phyloP scores from a whole-genome alignment of 1,140 invertebrate genomes.

The Aphaenogaster floridana region DNA sequence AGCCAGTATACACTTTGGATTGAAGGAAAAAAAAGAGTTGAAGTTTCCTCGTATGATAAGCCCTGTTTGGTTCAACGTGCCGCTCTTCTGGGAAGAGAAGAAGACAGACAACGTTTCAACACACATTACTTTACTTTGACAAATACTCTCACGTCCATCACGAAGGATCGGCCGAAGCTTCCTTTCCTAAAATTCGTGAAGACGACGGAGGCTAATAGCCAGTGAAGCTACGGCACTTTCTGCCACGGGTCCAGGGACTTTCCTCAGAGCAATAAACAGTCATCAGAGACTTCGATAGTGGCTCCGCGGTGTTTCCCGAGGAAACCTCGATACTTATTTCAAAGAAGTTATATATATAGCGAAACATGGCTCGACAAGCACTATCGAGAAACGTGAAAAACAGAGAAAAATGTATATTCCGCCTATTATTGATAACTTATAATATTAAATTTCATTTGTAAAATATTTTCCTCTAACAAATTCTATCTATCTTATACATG shows the following conservation, averaged over 20 bases:
- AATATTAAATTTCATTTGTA: neutral
- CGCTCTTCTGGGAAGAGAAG: too few species aligned
- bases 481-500: neutral
- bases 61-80: slow-evolving; percentile 78
- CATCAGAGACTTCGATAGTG: slow-evolving; percentile 74
- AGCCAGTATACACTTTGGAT: neutral
- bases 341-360: neutral
- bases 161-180: slow-evolving; percentile 76
- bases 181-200: slow-evolving; percentile 68
- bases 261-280: slow-evolving; percentile 80
- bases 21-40: slow-evolving; percentile 34
- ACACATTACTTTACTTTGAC: slow-evolving; percentile 81
- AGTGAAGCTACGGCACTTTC: slow-evolving; percentile 76
- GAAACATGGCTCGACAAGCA: neutral
- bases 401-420: neutral
- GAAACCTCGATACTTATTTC: slow-evolving; percentile 40
- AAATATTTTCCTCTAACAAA: neutral
- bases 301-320: slow-evolving; percentile 78
- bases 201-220: slow-evolving; percentile 73
- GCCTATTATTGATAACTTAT: neutral
- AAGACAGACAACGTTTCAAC: neutral
- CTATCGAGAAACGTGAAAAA: slow-evolving; percentile 27
- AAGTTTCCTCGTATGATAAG: slow-evolving; percentile 75
- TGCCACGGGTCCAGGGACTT: slow-evolving; percentile 80
- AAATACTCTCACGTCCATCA: slow-evolving; percentile 75